These are phyloP conservation scores for Euplexia lucipara DNA, from an alignment of 2,888 invertebrate species.

Conservation along the genomic window DNA sequence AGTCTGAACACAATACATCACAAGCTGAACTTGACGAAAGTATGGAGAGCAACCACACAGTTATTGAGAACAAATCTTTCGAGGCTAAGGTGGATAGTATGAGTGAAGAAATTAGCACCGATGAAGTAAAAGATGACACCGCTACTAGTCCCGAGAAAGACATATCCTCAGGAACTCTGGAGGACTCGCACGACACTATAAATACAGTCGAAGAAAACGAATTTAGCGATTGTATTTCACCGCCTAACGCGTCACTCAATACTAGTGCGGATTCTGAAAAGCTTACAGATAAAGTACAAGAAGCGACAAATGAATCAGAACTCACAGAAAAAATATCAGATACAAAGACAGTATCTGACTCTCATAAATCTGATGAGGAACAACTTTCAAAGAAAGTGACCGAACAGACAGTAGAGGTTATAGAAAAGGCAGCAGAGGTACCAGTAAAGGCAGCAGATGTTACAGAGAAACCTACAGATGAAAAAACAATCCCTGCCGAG, in stretches of 20 bases:
- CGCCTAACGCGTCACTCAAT: conserved; percentile 72
- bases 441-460: background rate
- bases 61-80: conserved; percentile 82
- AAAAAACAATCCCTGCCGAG: background rate
- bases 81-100: conserved; percentile 69
- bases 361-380: conserved; percentile 5
- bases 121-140: conserved; percentile 52
- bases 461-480: background rate
- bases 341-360: conserved; percentile 14
- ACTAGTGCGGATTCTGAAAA: conserved; percentile 61
- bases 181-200: conserved; percentile 71
- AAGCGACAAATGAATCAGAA: conserved; percentile 9
- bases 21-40: conserved; percentile 82
- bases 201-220: conserved; percentile 74
- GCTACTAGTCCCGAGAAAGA: conserved; percentile 67
- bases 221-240: conserved; percentile 76
- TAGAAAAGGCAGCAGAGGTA: conserved; percentile 4
- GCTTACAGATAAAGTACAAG: conserved; percentile 16
- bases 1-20: conserved; percentile 66
- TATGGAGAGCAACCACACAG: conserved; percentile 82
- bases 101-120: conserved; percentile 55
- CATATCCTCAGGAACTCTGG: conserved; percentile 66
- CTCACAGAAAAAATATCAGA: conserved; percentile 7
- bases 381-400: background rate
- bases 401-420: conserved; percentile 8